phyloP scores from a whole-genome alignment of 2,797 vertebrate species.

The Intellagama lesueurii region DNA sequence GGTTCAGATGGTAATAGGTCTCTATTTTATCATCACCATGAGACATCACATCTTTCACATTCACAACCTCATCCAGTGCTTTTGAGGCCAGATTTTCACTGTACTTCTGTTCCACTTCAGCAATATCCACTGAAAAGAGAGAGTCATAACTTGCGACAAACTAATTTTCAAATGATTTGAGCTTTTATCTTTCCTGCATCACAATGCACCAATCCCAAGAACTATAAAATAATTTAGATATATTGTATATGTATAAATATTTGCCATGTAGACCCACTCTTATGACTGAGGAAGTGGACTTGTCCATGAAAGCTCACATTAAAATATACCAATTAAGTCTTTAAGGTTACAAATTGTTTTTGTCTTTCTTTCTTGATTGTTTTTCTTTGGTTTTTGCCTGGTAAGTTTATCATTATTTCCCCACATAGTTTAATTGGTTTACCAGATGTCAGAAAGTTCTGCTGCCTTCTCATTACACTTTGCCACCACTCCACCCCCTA shows the following conservation, averaged over 20 bases:
- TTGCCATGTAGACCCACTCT: too few species aligned
- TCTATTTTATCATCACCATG: fast-evolving
- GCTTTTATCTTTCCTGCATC: neutral
- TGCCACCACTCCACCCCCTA: neutral
- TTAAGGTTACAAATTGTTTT: too few species aligned
- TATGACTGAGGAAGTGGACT: too few species aligned
- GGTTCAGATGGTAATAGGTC: constrained; percentile 81
- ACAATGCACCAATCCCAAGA: neutral
- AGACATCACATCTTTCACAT: constrained; percentile 54
- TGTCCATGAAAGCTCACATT: too few species aligned
- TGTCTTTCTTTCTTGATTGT: too few species aligned
- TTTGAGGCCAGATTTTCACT: constrained; percentile 71
- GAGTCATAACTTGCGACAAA: neutral
- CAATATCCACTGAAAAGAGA: constrained; percentile 78
- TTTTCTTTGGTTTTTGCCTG: too few species aligned
- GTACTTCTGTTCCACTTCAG: constrained; percentile 67
- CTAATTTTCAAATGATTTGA: neutral
- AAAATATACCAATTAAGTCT: too few species aligned
- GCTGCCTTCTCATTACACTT: neutral
- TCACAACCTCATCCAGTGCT: constrained; percentile 76
- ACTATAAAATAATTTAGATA: neutral
- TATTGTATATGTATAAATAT: too few species aligned
- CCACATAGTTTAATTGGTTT: neutral
- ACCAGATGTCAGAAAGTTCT: neutral
- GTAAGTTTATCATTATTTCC: neutral